Evolutionary conservation across 1,140 invertebrate genomes (phyloP), one percentile per base, ranked within the genome.

Genomic region (Manduca sexta): DNA sequence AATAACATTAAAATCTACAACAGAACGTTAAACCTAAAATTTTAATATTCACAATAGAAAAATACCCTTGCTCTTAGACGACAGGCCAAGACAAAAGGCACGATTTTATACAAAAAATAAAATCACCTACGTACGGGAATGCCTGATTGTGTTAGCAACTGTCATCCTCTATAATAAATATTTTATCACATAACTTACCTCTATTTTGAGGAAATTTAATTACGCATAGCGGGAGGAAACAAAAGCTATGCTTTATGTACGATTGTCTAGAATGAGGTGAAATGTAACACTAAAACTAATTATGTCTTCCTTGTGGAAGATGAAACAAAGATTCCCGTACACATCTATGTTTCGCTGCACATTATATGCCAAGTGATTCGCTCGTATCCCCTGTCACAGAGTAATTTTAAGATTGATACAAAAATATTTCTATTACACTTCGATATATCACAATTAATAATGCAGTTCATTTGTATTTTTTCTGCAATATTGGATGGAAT

Each of bases 21-120:
- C 64, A 61, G 64, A 74, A 71, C 61, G 63, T 74, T 73, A 74
- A 61, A 64, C 60, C 75, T 79, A 78, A 70, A 58, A 41, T 42
- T 43, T 31, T 21, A 74, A 77, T 81, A 71, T 78, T 77, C 68
- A 76, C 64, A 71, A 72, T 73, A 70, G 58, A 73, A 66, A 71
- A 67, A 67, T 64, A 80, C 73, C 76, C 71, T 72, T 71, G 75
- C 58, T 69, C 54, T 46, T 59, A 75, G 81, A 85, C 81, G 79
- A 82, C 82, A 83, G 82, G 82, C 82, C 82, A 83, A 85, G 82
- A 85, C 82, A 75, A 73, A 72, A 78, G 78, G 70, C 62, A 75
- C 67, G 78, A 84, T 81, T 84, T 84, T 84, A 84, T 81, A 81
- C 76, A 82, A 82, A 84, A 84, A 80, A 82, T 82, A 84, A 84